These are phyloP conservation scores for Drosophila maculinotata DNA, from an alignment of 2,888 invertebrate genomes.

Conservation along the genomic window DNA sequence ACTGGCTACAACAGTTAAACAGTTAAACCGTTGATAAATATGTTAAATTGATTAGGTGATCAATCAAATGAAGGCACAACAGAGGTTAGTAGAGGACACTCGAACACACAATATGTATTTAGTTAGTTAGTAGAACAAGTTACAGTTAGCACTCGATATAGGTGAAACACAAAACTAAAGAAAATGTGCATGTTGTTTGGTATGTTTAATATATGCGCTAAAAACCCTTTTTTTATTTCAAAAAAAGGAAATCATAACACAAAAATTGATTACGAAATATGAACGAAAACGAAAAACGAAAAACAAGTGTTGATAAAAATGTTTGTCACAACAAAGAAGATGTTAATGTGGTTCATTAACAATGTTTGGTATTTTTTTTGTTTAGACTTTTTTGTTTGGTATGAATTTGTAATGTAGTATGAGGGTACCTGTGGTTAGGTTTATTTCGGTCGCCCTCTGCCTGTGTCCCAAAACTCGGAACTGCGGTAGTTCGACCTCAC, in stretches of 20 bases:
- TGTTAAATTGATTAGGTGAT: slow-evolving; percentile 42
- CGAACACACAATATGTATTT: slow-evolving; percentile 69
- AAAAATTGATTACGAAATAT: slow-evolving; percentile 59
- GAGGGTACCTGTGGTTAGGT: slow-evolving; percentile 96
- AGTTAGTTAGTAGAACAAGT: slow-evolving; percentile 72
- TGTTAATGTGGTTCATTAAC: slow-evolving; percentile 59
- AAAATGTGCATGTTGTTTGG: slow-evolving; percentile 66
- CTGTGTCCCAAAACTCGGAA: slow-evolving; percentile 98
- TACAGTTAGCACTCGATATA: slow-evolving; percentile 78
- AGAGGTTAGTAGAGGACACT: slow-evolving; percentile 75
- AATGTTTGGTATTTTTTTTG: slow-evolving; percentile 36
- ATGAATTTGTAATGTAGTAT: slow-evolving; percentile 81
- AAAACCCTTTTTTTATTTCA: slow-evolving; percentile 40
- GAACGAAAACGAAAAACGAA: slow-evolving; percentile 41
- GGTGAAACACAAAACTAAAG: slow-evolving; percentile 66
- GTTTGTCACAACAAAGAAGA: slow-evolving; percentile 69
- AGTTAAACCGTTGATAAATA: slow-evolving; percentile 31
- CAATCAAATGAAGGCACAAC: slow-evolving; percentile 65
- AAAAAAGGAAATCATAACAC: slow-evolving; percentile 58
- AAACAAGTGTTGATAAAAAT: slow-evolving; percentile 47
- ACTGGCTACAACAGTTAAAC: slow-evolving; percentile 62
- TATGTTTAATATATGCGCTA: slow-evolving; percentile 61
- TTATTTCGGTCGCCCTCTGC: slow-evolving; percentile 96
- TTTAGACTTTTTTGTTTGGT: slow-evolving; percentile 47
- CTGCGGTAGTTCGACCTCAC: slow-evolving; percentile 97